These are phyloP conservation scores for Drosophila subobscura DNA, from an alignment of 1,140 invertebrate genomes.

Conservation along the genomic window DNA sequence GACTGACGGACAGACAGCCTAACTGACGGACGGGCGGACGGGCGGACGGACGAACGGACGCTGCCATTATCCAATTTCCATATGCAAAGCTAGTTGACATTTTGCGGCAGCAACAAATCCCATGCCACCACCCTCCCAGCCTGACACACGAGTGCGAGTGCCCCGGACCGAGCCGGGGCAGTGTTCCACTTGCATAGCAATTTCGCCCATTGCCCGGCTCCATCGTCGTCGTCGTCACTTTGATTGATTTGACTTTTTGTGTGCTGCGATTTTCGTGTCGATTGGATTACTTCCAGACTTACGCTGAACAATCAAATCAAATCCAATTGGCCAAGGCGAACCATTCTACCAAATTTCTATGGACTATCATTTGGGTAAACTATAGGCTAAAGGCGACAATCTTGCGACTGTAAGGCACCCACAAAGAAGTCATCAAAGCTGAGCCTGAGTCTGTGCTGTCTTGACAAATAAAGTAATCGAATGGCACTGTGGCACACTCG, in stretches of 20 bases:
- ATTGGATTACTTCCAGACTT: slow-evolving; percentile 9
- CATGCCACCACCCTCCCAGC: background rate
- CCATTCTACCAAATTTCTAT: too few species aligned
- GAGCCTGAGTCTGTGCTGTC: too few species aligned
- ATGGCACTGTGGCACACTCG: too few species aligned
- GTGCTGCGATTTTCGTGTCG: slow-evolving; percentile 69
- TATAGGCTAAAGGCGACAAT: too few species aligned
- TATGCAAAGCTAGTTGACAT: slow-evolving; percentile 78
- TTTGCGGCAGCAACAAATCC: slow-evolving; percentile 65
- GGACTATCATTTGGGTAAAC: too few species aligned
- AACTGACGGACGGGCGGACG: slow-evolving; percentile 13
- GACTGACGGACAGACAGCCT: slow-evolving; percentile 27
- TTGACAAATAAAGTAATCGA: too few species aligned
- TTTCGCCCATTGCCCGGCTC: too few species aligned
- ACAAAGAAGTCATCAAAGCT: too few species aligned
- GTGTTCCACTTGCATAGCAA: slow-evolving; percentile 65
- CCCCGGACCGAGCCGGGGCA: slow-evolving; percentile 11
- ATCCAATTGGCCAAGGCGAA: too few species aligned
- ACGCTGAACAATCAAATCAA: too few species aligned
- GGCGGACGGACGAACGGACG: slow-evolving; percentile 39
- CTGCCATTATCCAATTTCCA: slow-evolving; percentile 79
- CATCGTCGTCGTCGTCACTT: slow-evolving; percentile 76
- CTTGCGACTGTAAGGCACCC: too few species aligned
- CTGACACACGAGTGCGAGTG: background rate
- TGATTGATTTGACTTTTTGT: slow-evolving; percentile 74